These are phyloP conservation scores for Nycteola revayana DNA, from an alignment of 2,888 invertebrate species.

Conservation along the genomic window DNA sequence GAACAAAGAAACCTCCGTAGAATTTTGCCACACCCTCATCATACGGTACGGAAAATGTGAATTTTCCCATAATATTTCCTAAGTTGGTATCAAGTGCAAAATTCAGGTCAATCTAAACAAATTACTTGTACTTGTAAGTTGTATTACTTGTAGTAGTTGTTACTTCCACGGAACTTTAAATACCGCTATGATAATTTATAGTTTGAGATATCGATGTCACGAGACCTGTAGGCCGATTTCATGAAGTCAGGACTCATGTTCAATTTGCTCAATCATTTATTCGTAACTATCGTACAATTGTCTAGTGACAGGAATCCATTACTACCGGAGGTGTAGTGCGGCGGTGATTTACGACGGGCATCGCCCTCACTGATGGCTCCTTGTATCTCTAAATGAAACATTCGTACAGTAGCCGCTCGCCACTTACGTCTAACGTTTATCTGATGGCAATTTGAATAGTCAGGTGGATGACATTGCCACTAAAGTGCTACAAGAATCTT, in stretches of 20 bases:
- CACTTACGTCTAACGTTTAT: slow-evolving; percentile 36
- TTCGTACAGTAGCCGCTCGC: slow-evolving; percentile 32
- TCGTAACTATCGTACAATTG: slow-evolving; percentile 14
- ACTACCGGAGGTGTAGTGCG: slow-evolving; percentile 39
- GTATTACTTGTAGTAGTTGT: too few relatives aligned
- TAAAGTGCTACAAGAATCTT: slow-evolving; percentile 10
- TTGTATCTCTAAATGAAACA: slow-evolving; percentile 49
- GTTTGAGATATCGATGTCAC: too few relatives aligned
- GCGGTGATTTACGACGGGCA: slow-evolving; percentile 45
- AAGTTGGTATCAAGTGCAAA: too few relatives aligned
- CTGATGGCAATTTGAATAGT: slow-evolving; percentile 39
- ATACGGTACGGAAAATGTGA: slow-evolving; percentile 61
- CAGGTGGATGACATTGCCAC: slow-evolving; percentile 25
- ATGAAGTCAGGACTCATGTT: slow-evolving; percentile 17
- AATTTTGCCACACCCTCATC: slow-evolving; percentile 55
- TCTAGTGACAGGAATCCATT: slow-evolving; percentile 40
- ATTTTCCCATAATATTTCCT: slow-evolving; percentile 54
- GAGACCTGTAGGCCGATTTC: background rate
- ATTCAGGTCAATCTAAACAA: too few relatives aligned
- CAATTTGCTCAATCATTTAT: slow-evolving; percentile 35
- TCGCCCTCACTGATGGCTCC: slow-evolving; percentile 39
- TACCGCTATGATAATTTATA: too few relatives aligned
- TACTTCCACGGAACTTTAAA: too few relatives aligned
- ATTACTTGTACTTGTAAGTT: too few relatives aligned
- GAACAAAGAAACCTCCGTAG: slow-evolving; percentile 50